These are phyloP conservation scores for Zophobas morio DNA, from an alignment of 1,140 invertebrate species.

Conservation along the genomic window DNA sequence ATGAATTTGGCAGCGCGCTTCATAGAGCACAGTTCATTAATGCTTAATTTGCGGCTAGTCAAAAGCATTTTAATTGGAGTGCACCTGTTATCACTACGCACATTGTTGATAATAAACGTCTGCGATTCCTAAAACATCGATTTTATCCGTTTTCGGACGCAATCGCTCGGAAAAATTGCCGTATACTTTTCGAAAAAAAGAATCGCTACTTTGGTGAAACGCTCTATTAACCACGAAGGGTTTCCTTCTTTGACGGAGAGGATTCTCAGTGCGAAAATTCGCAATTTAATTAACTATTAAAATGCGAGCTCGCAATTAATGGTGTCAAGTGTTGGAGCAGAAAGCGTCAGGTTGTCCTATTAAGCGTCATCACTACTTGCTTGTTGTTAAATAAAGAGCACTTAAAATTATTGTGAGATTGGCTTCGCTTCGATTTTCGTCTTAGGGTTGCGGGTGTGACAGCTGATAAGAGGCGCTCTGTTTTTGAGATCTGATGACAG, in stretches of 20 bases:
- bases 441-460: neutral
- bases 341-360: constrained; percentile 18
- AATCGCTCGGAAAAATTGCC: constrained; percentile 23
- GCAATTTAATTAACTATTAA: constrained; percentile 25
- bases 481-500: too few relatives aligned
- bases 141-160: neutral
- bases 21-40: constrained; percentile 10
- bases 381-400: constrained; percentile 39
- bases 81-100: neutral
- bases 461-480: neutral
- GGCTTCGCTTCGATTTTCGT: neutral
- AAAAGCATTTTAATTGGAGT: constrained; percentile 2
- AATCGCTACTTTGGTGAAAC: neutral
- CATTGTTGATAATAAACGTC: neutral
- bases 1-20: neutral
- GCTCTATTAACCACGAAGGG: constrained; percentile 5
- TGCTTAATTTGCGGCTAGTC: constrained; percentile 3
- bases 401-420: constrained; percentile 26
- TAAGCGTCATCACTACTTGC: constrained; percentile 13
- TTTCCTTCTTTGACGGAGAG: neutral
- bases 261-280: constrained; percentile 11
- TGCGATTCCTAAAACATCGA: neutral
- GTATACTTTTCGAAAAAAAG: constrained; percentile 11
- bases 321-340: constrained; percentile 31
- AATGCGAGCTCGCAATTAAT: constrained; percentile 22